Evolutionary conservation across 2,888 invertebrate genomes (phyloP).

Genomic region (Napeogenes inachia): DNA sequence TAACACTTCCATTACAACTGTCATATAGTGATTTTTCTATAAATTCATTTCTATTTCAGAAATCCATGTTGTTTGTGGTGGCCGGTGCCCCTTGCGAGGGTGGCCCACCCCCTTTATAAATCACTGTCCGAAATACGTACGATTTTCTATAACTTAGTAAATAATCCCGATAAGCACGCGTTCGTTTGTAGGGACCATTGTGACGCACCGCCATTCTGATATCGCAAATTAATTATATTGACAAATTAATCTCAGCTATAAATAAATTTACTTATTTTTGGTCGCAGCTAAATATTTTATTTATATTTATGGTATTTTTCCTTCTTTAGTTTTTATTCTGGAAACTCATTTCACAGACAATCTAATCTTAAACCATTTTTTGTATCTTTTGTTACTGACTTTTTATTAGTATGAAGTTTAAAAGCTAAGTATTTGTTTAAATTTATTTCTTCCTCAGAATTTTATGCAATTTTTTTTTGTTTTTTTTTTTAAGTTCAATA

Average conservation of each 20-base stretch:
- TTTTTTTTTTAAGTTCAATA: neutral
- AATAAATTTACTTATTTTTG: neutral
- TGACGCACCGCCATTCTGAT: slow-evolving; percentile 45
- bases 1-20: neutral
- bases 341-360: neutral
- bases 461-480: neutral
- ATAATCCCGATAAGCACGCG: slow-evolving; percentile 50
- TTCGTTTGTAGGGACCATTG: slow-evolving; percentile 52
- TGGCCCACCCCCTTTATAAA: slow-evolving; percentile 75
- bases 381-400: neutral
- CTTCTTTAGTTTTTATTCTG: neutral
- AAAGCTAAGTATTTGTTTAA: neutral
- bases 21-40: slow-evolving; percentile 4
- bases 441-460: neutral
- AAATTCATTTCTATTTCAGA: slow-evolving; percentile 63
- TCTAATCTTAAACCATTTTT: neutral
- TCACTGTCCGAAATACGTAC: slow-evolving; percentile 73
- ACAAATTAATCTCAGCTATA: slow-evolving; percentile 21
- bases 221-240: slow-evolving; percentile 54
- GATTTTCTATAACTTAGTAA: slow-evolving; percentile 62
- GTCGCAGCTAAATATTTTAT: neutral
- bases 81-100: slow-evolving; percentile 60
- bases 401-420: neutral
- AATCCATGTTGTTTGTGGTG: slow-evolving; percentile 69
- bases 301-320: too few relatives aligned